Conservation (phyloP, 1,140 invertebrate species). For the Aricia agestis region DNA sequence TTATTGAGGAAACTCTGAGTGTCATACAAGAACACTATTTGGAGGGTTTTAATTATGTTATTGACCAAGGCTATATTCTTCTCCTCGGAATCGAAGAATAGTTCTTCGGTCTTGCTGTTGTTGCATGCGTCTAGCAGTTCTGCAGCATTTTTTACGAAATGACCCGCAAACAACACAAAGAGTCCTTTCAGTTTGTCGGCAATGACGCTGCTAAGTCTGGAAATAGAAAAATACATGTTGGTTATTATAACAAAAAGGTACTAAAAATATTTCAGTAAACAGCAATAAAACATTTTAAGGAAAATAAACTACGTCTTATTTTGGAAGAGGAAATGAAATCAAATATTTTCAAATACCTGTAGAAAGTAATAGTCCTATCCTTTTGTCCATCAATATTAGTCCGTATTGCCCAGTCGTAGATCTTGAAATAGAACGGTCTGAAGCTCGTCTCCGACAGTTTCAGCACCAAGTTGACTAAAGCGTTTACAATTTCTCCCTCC, state of each 20-base stretch:
- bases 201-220: conserved; percentile 83
- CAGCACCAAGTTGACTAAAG: conserved; percentile 86
- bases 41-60: conserved; percentile 84
- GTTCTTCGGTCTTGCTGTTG: conserved; percentile 68
- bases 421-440: conserved; percentile 89
- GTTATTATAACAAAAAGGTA: conserved; percentile 18
- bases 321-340: too few relatives aligned
- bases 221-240: conserved; percentile 22
- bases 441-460: conserved; percentile 93
- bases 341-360: conserved; percentile 74
- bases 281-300: too few relatives aligned
- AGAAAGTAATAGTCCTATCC: conserved; percentile 86
- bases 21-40: conserved; percentile 88
- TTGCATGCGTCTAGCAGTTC: conserved; percentile 81
- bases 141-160: conserved; percentile 88
- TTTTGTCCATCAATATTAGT: conserved; percentile 76
- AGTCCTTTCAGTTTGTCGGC: conserved; percentile 90
- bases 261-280: too few relatives aligned
- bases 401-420: conserved; percentile 89
- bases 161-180: conserved; percentile 92
- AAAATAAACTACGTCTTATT: too few relatives aligned
- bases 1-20: conserved; percentile 88
- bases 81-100: conserved; percentile 74
- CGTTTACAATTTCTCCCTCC: conserved; percentile 85
- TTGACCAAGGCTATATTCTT: conserved; percentile 79